phyloP scores from a whole-genome alignment of 2,888 invertebrate species.

The Conops quadrifasciatus region DNA sequence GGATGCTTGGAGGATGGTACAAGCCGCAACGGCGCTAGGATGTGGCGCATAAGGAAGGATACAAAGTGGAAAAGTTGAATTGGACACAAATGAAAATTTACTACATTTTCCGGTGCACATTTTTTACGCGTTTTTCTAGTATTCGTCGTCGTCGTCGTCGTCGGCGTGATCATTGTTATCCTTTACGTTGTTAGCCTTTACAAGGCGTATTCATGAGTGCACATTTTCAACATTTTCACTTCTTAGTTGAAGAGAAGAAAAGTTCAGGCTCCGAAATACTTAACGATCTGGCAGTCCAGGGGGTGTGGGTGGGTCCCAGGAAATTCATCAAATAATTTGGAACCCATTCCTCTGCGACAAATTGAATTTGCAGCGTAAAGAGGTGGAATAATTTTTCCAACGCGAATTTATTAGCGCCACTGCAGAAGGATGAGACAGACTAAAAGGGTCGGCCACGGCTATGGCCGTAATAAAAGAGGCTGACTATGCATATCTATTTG shows the following conservation, averaged over 20 bases:
- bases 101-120: slow-evolving; percentile 46
- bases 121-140: slow-evolving; percentile 27
- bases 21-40: slow-evolving; percentile 13
- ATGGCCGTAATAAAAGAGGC: background rate
- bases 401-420: slow-evolving; percentile 15
- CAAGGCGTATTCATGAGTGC: slow-evolving; percentile 25
- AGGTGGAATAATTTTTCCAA: slow-evolving; percentile 39
- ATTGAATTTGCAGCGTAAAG: slow-evolving; percentile 42
- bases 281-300: background rate
- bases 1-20: slow-evolving; percentile 10
- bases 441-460: background rate
- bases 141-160: background rate
- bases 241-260: slow-evolving; percentile 17
- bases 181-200: background rate
- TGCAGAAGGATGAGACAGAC: background rate
- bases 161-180: background rate
- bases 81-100: slow-evolving; percentile 55
- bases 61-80: slow-evolving; percentile 50
- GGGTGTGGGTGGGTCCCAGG: background rate
- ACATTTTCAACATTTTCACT: slow-evolving; percentile 31
- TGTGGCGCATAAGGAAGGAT: slow-evolving; percentile 40
- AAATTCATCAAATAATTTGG: background rate
- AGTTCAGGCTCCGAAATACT: slow-evolving; percentile 17
- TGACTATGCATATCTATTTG: no score
- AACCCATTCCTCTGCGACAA: slow-evolving; percentile 22